Evolutionary conservation across 2,113 vertebrate species (phyloP), one percentile per base, ranked within the genome.

Genomic region (Rynchops niger): DNA sequence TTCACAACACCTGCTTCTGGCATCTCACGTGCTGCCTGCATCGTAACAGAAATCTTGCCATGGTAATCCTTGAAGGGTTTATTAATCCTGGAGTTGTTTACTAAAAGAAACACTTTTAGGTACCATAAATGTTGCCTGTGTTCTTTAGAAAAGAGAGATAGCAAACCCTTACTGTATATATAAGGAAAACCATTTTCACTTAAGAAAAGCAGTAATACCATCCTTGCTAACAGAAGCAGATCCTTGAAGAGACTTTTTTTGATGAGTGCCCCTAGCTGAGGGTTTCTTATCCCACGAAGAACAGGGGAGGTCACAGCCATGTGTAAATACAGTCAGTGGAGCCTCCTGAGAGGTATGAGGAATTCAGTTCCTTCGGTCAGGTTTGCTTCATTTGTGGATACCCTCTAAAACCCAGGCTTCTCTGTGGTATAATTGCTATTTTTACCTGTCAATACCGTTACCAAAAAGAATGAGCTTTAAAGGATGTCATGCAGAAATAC

Each of bases 21-120:
- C 58, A 70, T 20, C n/a, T 94, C 70, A 70, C 0, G 0, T 47
- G 69, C 71, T 82, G 42, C 42, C 70, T 61, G 29, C 0, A 0
- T 40, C 1, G 0, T 70, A 81, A 81, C 18, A 95, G 30, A 61
- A 70, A 55, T 42, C 59, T 86, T 81, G 47, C 50, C 66, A 15
- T 38, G 40, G 38, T n/a, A 77, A 12, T 49, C 30, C 34, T 82
- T 65, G 43, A 91, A 91, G 30, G 9, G 5, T 77, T 87, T 91
- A 78, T 63, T 78, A 74, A 79, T 82, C 70, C 49, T 82, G 61
- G 12, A 76, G 36, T 9, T 91, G 20, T 83, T 92, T 73, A 42
- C 32, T 38, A 17, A 58, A 71, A 59, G 11, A 86, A 82, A n/a
- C 16, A 52, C 8, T 82, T 94, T 29, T 43, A 82, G 42, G 23